Evolutionary conservation across 2,888 invertebrate species (phyloP), one percentile per base, ranked within the genome.

Genomic region (Allolobophora icterica): DNA sequence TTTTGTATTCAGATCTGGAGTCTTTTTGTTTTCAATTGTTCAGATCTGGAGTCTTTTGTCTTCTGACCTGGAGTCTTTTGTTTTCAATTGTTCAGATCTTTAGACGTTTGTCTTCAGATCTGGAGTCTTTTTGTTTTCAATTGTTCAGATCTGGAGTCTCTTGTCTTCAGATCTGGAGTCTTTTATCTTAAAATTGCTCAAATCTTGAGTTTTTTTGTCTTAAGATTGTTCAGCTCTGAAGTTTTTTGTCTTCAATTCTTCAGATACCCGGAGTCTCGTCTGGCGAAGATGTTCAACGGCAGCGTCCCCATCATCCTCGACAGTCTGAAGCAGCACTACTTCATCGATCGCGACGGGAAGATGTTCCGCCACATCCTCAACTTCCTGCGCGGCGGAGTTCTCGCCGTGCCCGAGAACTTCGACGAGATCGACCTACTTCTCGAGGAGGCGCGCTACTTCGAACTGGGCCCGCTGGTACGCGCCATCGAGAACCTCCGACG

Each of bases 331-430:
- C 99, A 99, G 95, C 99, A 99, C 95, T 99, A 99, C 96, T 99
- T 99, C 96, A 98, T 99, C 94, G 99, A 99, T 96, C 97, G 99
- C 90, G 99, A 99, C 95, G 99, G 99, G 6, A 98, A 97, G 93
- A 98, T 99, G 97, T 99, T 99, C 96, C 97, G 99, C 38, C 98
- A 99, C 95, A 98, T 99, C 94, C 96, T 99, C 92, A 99, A 99
- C 96, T 99, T 98, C 95, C 97, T 99, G 96, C 97, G 99, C 94
- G 98, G 98, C 95, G 97, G 98, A 92, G 97, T 97, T 94, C 96
- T 99, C 91, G 96, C 98, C 92, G 97, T 99, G 94, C 98, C 99
- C 0, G 97, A 97, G 40, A 97, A 97, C 95, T 99, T 99, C 95
- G 96, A 97, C 45, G 97, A 98, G 95, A 95, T 97, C 93, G 98